Percentiles rank a stretch among this genome's conserved stretches.
These are phyloP conservation scores for Limnodromus scolopaceus DNA, from an alignment of 2,797 vertebrate species.

Conservation along the genomic window DNA sequence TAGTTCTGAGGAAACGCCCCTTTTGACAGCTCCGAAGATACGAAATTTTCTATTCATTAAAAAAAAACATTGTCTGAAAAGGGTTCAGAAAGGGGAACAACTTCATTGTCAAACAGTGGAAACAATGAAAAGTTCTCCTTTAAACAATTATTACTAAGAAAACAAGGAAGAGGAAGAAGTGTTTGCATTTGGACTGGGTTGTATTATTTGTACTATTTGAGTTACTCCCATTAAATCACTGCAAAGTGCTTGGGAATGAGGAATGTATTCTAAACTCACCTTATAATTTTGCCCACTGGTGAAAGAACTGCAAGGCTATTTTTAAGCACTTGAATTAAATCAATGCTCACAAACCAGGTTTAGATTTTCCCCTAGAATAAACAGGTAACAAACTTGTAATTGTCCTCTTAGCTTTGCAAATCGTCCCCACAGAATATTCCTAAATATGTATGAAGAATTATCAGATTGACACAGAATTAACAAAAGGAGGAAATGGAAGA, in stretches of 20 bases:
- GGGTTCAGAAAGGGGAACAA: neutral
- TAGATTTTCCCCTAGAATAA: neutral
- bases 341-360: neutral
- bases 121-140: neutral
- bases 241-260: neutral
- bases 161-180: neutral
- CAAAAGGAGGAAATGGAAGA: neutral
- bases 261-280: neutral
- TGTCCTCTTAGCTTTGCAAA: neutral
- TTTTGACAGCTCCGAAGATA: accelerated
- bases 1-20: neutral
- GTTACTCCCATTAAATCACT: neutral
- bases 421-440: neutral
- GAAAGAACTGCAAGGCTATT: neutral
- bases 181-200: neutral
- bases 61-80: neutral
- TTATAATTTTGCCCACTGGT: neutral
- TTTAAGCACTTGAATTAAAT: neutral
- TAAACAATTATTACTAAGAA: neutral
- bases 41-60: neutral
- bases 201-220: neutral
- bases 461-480: neutral
- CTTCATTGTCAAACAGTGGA: neutral
- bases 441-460: neutral
- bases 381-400: neutral